Conservation (phyloP, 2,888 invertebrate genomes). For the Caenorhabditis plicata region DNA sequence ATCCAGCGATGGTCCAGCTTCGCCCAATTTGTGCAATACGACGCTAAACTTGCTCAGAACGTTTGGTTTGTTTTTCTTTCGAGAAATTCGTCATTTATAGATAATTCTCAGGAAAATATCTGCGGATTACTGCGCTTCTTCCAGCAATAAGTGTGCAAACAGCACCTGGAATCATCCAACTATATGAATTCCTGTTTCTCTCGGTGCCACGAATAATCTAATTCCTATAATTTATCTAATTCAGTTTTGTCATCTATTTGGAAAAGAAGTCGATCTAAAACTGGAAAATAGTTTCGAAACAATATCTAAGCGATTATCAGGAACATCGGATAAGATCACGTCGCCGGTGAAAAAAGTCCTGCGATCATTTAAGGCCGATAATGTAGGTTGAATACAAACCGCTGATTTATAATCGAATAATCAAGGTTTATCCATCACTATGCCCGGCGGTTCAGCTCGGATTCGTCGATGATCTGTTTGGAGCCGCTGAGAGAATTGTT, state of each 20-base stretch:
- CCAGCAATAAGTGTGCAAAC: slow-evolving; percentile 56
- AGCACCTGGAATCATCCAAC: slow-evolving; percentile 52
- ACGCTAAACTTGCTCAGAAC: slow-evolving; percentile 58
- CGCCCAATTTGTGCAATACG: slow-evolving; percentile 62
- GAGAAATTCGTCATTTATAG: too few relatives aligned
- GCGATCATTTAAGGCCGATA: neutral
- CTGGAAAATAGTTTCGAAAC: slow-evolving; percentile 19
- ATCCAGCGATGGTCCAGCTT: slow-evolving; percentile 12
- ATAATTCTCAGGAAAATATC: slow-evolving; percentile 61
- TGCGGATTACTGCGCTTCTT: slow-evolving; percentile 60
- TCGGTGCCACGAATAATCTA: slow-evolving; percentile 28
- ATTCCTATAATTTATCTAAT: neutral
- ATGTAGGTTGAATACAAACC: neutral
- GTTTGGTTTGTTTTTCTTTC: too few relatives aligned
- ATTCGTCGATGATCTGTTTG: slow-evolving; percentile 76
- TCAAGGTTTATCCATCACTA: slow-evolving; percentile 18
- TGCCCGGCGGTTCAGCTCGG: slow-evolving; percentile 41
- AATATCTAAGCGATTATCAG: slow-evolving; percentile 7
- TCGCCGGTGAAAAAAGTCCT: slow-evolving; percentile 14
- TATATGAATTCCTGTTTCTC: slow-evolving; percentile 57
- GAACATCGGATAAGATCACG: neutral
- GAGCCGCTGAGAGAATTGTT: slow-evolving; percentile 82
- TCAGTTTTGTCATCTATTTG: slow-evolving; percentile 36
- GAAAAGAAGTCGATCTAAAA: slow-evolving; percentile 17
- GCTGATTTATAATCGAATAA: neutral